Conservation (phyloP, 2,888 invertebrate genomes). For the Liposcelis brunnea region DNA sequence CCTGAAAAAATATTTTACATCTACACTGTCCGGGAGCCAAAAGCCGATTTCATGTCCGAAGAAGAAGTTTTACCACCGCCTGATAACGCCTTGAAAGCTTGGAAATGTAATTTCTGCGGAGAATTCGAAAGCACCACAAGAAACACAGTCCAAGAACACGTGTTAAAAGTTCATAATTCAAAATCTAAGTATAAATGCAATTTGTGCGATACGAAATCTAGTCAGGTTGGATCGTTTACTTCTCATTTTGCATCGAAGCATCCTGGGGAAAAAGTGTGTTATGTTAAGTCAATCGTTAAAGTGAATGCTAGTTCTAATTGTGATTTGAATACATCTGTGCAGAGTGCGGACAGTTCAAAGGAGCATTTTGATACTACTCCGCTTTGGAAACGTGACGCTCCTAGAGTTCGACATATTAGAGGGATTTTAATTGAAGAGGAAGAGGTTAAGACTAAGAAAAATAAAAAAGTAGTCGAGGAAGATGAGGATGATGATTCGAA, state of each 20-base stretch:
- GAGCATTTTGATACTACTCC: not conserved
- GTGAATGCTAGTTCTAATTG: too few relatives aligned
- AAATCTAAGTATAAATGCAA: constrained; percentile 53
- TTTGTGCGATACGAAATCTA: constrained; percentile 30
- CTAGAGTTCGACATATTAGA: not conserved
- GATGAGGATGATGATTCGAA: too few relatives aligned
- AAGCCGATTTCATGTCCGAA: constrained; percentile 21
- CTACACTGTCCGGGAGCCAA: constrained; percentile 29
- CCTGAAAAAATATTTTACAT: constrained; percentile 30
- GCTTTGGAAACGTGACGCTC: not conserved
- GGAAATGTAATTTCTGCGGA: constrained; percentile 50
- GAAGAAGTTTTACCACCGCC: constrained; percentile 16
- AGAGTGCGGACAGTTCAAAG: too few relatives aligned
- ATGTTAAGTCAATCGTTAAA: too few relatives aligned
- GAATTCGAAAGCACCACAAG: constrained; percentile 39
- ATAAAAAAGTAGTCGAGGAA: too few relatives aligned
- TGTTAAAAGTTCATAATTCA: constrained; percentile 38
- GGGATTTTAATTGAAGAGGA: constrained; percentile 2
- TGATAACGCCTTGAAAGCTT: constrained; percentile 38
- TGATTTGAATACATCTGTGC: too few relatives aligned
- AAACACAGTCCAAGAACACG: constrained; percentile 41
- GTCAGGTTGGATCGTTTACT: too few relatives aligned
- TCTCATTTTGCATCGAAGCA: too few relatives aligned
- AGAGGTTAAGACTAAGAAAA: not conserved
- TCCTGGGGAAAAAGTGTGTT: too few relatives aligned